Evolutionary conservation across 2,888 invertebrate genomes (phyloP).

Genomic region (Hirudinaria manillensis): DNA sequence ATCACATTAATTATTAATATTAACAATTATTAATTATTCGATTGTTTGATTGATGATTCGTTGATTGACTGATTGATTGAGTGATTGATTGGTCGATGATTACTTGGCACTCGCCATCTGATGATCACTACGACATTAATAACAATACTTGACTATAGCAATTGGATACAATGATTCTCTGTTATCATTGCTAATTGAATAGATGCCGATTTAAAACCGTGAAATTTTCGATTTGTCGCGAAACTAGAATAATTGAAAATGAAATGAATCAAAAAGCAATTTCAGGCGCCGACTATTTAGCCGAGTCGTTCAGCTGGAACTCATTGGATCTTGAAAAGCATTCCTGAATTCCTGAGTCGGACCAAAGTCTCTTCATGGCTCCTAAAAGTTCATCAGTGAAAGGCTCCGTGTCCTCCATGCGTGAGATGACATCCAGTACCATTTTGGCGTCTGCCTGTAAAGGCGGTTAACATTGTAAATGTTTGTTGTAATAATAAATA

Average conservation of each 20-base stretch:
- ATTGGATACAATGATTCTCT: no score
- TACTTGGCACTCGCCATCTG: no score
- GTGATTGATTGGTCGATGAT: no score
- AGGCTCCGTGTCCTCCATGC: slow-evolving; percentile 99
- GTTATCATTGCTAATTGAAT: no score
- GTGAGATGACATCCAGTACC: slow-evolving; percentile 98
- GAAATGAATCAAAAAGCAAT: no score
- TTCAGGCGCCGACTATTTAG: slow-evolving; percentile 40
- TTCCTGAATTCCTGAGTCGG: slow-evolving; percentile 92
- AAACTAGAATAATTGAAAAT: not conserved
- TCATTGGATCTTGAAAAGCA: slow-evolving; percentile 99
- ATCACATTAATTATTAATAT: not conserved
- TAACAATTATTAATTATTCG: not conserved
- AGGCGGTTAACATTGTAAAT: slow-evolving; percentile 19
- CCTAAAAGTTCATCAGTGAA: slow-evolving; percentile 96
- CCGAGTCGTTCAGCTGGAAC: slow-evolving; percentile 64
- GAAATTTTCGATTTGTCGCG: no score
- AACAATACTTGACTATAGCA: no score
- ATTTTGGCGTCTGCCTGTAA: slow-evolving; percentile 80
- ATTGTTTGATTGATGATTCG: no score
- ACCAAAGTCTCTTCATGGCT: slow-evolving; percentile 98
- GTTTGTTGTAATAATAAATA: not conserved
- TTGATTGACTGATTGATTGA: no score
- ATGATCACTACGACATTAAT: no score
- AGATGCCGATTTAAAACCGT: no score